Percentiles rank a stretch among this genome's conserved stretches.
phyloP scores from a whole-genome alignment of 2,113 vertebrate species.

The Phalacrocorax brasilianus region DNA sequence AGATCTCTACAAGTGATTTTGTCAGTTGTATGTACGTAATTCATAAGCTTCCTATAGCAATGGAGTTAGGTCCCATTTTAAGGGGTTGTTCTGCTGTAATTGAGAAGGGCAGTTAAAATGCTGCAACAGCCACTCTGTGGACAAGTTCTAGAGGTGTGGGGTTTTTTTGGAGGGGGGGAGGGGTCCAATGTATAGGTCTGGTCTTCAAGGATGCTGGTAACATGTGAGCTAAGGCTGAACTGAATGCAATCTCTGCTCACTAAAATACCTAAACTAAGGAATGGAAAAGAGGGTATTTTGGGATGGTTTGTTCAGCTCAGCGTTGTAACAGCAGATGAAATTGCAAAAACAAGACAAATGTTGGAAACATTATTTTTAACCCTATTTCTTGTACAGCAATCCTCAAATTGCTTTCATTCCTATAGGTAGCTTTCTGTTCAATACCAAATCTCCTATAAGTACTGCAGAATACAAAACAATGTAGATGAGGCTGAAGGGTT shows the following conservation, averaged over 20 bases:
- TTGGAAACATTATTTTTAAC: slow-evolving; percentile 1
- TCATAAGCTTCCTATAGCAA: neutral
- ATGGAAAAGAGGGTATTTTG: neutral
- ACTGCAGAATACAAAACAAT: neutral
- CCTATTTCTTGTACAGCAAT: neutral
- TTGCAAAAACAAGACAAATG: neutral
- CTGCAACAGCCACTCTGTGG: neutral
- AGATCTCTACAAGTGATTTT: neutral
- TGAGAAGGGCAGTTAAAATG: neutral
- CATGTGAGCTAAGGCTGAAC: neutral
- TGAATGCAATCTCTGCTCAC: neutral
- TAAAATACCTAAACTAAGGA: neutral
- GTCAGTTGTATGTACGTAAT: neutral
- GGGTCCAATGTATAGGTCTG: neutral
- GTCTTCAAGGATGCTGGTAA: neutral
- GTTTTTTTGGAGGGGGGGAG: neutral
- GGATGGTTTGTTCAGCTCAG: neutral
- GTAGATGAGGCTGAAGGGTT: neutral
- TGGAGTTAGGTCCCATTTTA: neutral
- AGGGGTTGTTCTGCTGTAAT: neutral
- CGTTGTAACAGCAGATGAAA: neutral
- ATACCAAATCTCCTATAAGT: neutral
- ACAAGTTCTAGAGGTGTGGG: neutral
- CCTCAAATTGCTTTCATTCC: neutral
- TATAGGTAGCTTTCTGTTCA: neutral